Conservation (phyloP, 1,140 invertebrate genomes). For the Marisa cornuarietis region DNA sequence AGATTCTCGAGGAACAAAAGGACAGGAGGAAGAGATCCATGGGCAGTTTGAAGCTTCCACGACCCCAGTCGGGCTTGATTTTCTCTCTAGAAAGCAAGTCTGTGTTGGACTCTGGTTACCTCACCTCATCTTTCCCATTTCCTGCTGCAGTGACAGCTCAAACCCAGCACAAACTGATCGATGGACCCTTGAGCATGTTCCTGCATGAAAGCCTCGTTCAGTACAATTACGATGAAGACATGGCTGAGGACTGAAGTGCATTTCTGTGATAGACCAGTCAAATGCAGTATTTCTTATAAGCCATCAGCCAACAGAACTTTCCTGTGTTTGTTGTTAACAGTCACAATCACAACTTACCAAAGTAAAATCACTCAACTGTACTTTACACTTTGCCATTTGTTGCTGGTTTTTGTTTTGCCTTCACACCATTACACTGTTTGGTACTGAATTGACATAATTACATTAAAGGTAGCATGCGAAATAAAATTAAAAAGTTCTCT, state of each 20-base stretch:
- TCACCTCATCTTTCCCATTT: constrained; percentile 66
- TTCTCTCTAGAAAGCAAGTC: constrained; percentile 50
- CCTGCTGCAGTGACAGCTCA: constrained; percentile 40
- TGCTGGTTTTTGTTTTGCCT: no score
- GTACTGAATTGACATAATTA: no score
- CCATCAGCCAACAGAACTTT: no score
- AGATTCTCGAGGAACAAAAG: constrained; percentile 33
- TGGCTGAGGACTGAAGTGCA: constrained; percentile 32
- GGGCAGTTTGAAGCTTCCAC: constrained; percentile 15
- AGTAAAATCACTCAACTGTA: no score
- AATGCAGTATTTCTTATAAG: no score
- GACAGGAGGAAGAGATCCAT: constrained; percentile 23
- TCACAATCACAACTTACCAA: no score
- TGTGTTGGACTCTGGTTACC: constrained; percentile 49
- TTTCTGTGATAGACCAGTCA: neutral
- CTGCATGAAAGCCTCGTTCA: constrained; percentile 52
- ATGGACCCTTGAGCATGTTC: constrained; percentile 49
- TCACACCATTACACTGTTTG: no score
- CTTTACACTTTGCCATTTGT: no score
- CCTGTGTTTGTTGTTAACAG: no score
- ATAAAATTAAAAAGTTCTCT: no score
- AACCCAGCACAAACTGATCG: constrained; percentile 43
- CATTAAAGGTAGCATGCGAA: no score
- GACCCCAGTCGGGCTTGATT: constrained; percentile 59
- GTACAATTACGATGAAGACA: constrained; percentile 36